These are phyloP conservation scores for Mantis religiosa DNA, from an alignment of 2,888 invertebrate species.

Conservation along the genomic window DNA sequence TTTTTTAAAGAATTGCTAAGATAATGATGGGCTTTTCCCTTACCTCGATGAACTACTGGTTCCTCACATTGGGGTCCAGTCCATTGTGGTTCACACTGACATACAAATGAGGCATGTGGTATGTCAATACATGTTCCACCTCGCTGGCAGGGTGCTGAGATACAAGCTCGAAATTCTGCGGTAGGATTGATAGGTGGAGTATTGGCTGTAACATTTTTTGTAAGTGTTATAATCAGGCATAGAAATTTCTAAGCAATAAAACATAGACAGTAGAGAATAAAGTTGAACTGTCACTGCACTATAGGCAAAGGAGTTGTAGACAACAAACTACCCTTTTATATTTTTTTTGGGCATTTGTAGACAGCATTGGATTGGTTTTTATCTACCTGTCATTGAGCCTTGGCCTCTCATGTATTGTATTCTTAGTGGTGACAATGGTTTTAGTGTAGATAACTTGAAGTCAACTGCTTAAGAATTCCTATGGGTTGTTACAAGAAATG, in stretches of 20 bases:
- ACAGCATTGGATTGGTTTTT: no score
- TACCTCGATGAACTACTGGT: constrained; percentile 25
- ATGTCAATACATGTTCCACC: constrained; percentile 72
- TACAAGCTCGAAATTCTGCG: constrained; percentile 64
- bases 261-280: no score
- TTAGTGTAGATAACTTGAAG: no score
- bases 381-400: no score
- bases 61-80: constrained; percentile 71
- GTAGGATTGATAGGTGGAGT: constrained; percentile 17
- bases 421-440: no score
- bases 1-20: not conserved
- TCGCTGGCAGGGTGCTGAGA: constrained; percentile 70
- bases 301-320: no score
- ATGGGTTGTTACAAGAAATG: not conserved
- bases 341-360: no score
- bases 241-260: no score
- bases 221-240: not conserved
- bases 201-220: constrained; percentile 5
- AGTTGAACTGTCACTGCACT: no score
- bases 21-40: not conserved
- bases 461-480: no score
- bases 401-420: no score
- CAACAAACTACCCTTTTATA: no score
- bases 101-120: constrained; percentile 66
- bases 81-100: constrained; percentile 65